These are phyloP conservation scores for Astreopora myriophthalma DNA, from an alignment of 64 coral and sea anemone species.

Conservation along the genomic window DNA sequence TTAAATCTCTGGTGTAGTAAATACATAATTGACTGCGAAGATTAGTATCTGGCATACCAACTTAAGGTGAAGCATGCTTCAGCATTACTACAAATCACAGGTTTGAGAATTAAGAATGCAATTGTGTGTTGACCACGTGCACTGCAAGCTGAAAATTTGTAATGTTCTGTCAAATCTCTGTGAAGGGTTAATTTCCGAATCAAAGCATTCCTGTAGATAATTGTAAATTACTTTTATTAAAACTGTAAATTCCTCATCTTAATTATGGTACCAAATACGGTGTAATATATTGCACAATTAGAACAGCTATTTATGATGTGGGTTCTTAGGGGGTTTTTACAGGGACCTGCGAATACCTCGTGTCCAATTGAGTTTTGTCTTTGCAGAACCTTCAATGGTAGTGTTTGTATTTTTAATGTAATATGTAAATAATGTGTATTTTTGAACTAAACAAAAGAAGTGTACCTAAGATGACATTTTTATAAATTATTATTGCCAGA, in stretches of 20 bases:
- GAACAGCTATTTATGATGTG: conserved; percentile 23
- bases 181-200: background rate
- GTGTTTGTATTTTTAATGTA: conserved; percentile 83
- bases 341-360: background rate
- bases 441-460: conserved; percentile 62
- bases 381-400: conserved; percentile 41
- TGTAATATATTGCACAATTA: background rate
- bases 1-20: too few species aligned
- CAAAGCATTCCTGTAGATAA: conserved; percentile 36
- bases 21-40: too few species aligned
- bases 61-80: too few species aligned
- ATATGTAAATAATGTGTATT: conserved; percentile 85
- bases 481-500: conserved; percentile 85
- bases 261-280: conserved; percentile 1
- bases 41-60: too few species aligned
- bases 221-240: conserved; percentile 26
- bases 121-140: background rate
- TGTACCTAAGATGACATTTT: conserved; percentile 73
- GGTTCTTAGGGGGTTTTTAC: background rate
- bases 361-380: conserved; percentile 22
- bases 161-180: background rate
- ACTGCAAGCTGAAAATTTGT: background rate
- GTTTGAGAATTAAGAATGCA: background rate
- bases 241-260: conserved; percentile 10
- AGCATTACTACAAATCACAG: background rate